A percentile compares a stretch with the other conserved stretches of the same genome.
These are phyloP conservation scores for Polypterus bichir DNA, from an alignment of 2,113 vertebrate species.

Conservation along the genomic window DNA sequence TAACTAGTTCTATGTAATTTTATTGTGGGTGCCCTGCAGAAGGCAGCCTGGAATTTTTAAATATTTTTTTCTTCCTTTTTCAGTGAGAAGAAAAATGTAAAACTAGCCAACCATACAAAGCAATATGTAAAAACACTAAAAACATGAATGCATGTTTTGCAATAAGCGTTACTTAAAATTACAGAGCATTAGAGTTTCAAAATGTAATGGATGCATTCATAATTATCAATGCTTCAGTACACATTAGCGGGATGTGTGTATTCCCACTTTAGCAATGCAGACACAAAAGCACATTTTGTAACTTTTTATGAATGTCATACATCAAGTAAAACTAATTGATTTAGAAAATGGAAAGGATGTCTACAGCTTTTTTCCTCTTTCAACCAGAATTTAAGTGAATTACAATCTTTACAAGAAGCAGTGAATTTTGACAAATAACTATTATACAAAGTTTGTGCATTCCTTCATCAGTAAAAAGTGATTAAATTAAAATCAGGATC, in stretches of 20 bases:
- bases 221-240: slow-evolving; percentile 24
- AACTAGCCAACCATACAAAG: neutral
- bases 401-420: slow-evolving; percentile 52
- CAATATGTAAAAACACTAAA: neutral
- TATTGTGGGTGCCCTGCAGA: too few relatives aligned
- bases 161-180: slow-evolving; percentile 15
- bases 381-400: slow-evolving; percentile 49
- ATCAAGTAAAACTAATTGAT: slow-evolving; percentile 54
- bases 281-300: slow-evolving; percentile 21
- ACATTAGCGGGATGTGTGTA: slow-evolving; percentile 18
- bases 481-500: too few relatives aligned
- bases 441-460: slow-evolving; percentile 38
- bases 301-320: slow-evolving; percentile 41
- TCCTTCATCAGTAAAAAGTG: too few relatives aligned
- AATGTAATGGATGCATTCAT: slow-evolving; percentile 12
- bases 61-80: too few relatives aligned
- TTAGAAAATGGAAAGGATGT: slow-evolving; percentile 57
- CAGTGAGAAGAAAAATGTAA: neutral
- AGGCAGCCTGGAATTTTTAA: too few relatives aligned
- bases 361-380: slow-evolving; percentile 44
- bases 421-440: slow-evolving; percentile 48
- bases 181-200: slow-evolving; percentile 18
- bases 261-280: slow-evolving; percentile 27
- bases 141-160: neutral
- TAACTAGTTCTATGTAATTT: too few relatives aligned